phyloP scores from a whole-genome alignment of 2,888 invertebrate species.

The Glyphotaelius pellucidus region DNA sequence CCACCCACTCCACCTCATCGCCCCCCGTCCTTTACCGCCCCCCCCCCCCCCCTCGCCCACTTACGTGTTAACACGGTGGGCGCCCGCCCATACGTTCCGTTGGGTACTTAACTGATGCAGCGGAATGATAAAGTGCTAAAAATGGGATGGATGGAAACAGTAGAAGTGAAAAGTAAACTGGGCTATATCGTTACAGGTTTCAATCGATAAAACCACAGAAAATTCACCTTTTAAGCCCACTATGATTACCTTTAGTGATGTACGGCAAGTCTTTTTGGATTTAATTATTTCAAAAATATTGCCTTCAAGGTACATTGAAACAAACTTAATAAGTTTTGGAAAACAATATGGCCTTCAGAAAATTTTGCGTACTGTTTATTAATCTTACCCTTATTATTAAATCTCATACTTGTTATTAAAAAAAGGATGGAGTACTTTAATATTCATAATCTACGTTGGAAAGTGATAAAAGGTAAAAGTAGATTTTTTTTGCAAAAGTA shows the following conservation, averaged over 20 bases:
- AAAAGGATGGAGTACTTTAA: too few species aligned
- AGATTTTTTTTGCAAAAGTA: too few species aligned
- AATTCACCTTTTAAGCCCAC: not conserved
- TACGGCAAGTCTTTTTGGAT: too few species aligned
- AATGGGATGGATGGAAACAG: not conserved
- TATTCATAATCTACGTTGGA: too few species aligned
- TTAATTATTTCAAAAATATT: too few species aligned
- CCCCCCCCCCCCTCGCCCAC: conserved; percentile 48
- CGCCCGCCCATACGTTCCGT: conserved; percentile 57
- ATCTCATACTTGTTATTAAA: too few species aligned
- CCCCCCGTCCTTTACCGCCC: not conserved
- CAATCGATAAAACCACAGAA: not conserved
- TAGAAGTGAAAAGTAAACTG: not conserved
- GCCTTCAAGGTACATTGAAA: too few species aligned
- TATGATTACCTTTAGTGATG: not conserved
- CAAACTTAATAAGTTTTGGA: too few species aligned
- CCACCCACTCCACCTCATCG: conserved; percentile 41
- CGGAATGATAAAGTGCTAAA: conserved; percentile 24
- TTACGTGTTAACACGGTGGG: conserved; percentile 58
- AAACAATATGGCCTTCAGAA: too few species aligned
- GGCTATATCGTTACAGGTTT: not conserved
- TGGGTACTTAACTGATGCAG: conserved; percentile 34
- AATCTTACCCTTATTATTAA: too few species aligned
- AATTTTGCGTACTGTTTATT: too few species aligned
- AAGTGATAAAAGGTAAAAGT: too few species aligned